phyloP scores from a whole-genome alignment of 2,888 invertebrate species.

The Germaria angustata region DNA sequence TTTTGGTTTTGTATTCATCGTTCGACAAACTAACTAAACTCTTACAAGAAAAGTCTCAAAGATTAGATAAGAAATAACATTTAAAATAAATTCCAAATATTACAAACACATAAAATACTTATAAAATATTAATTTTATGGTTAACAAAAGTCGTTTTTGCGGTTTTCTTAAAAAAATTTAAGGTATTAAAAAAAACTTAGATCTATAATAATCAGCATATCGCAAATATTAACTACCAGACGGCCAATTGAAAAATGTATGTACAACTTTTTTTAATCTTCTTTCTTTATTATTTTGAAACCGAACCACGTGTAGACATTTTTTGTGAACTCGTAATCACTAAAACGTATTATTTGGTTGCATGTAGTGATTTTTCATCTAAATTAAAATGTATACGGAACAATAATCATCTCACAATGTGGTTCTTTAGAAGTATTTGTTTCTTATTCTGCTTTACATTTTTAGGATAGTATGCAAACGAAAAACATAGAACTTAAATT shows the following conservation, averaged over 20 bases:
- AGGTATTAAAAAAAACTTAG: too few relatives aligned
- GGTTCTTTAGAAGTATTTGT: not conserved
- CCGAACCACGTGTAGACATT: conserved; percentile 15
- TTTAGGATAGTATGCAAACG: not conserved
- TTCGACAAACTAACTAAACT: not conserved
- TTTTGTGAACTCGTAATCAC: not conserved
- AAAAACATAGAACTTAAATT: not conserved
- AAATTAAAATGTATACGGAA: not conserved
- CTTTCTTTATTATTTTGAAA: not conserved
- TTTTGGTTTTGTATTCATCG: too few relatives aligned
- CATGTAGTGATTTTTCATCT: not conserved
- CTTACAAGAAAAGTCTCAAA: too few relatives aligned
- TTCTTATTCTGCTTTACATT: not conserved
- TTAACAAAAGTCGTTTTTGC: not conserved
- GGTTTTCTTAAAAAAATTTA: not conserved
- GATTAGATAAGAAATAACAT: not conserved
- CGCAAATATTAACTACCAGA: too few relatives aligned
- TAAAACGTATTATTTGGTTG: not conserved
- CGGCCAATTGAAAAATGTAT: too few relatives aligned
- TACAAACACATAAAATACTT: not conserved
- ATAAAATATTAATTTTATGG: not conserved
- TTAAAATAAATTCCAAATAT: not conserved
- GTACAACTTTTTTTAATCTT: too few relatives aligned
- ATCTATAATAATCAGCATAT: too few relatives aligned
- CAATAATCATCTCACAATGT: not conserved